These are phyloP conservation scores for Murina feae DNA, from an alignment of 2,113 vertebrate species.

Conservation along the genomic window DNA sequence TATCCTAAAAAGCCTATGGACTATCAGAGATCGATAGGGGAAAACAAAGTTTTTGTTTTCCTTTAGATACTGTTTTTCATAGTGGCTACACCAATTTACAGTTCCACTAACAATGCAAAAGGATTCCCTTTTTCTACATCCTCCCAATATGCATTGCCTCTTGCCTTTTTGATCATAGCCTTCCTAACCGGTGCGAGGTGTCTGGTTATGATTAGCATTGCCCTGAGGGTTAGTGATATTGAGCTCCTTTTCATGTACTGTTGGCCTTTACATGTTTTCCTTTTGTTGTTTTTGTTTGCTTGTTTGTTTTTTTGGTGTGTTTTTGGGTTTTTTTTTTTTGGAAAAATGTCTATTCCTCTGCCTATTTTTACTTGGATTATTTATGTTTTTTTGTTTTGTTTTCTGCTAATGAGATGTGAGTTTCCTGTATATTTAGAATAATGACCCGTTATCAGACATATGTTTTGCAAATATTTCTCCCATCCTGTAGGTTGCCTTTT, in stretches of 20 bases:
- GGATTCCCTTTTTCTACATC: neutral
- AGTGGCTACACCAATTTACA: neutral
- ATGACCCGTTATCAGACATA: neutral
- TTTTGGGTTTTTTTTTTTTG: too few relatives aligned
- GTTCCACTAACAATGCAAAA: neutral
- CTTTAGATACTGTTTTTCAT: neutral
- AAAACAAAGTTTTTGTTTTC: neutral
- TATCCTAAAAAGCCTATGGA: neutral
- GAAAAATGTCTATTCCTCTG: neutral
- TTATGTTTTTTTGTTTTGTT: neutral
- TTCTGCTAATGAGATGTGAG: neutral
- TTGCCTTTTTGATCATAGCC: neutral
- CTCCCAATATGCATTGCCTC: neutral
- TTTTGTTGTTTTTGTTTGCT: too few relatives aligned
- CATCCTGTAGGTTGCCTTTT: neutral
- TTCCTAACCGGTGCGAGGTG: neutral
- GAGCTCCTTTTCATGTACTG: neutral
- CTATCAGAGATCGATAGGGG: neutral
- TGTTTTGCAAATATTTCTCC: neutral
- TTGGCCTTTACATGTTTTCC: neutral
- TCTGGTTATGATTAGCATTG: neutral
- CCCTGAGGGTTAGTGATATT: neutral
- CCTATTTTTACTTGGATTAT: neutral
- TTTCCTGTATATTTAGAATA: neutral
- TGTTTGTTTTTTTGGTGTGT: too few relatives aligned